These are phyloP conservation scores for Diplolepis rosae DNA, from an alignment of 2,888 invertebrate genomes.

Conservation along the genomic window DNA sequence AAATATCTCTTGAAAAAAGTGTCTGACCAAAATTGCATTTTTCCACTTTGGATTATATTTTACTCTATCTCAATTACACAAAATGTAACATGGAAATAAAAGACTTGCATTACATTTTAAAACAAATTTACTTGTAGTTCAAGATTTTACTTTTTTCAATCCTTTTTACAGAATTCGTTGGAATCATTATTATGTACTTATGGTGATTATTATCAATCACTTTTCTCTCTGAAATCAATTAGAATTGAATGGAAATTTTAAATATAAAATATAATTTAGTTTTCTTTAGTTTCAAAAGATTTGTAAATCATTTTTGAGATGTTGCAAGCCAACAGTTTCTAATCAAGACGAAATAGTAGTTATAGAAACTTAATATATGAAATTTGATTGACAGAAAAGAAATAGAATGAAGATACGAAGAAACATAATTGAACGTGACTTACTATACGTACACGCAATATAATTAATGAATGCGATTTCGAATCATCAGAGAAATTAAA, in stretches of 20 bases:
- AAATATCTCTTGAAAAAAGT: neutral
- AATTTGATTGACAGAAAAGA: neutral
- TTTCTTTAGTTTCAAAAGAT: too few species aligned
- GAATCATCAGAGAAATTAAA: neutral
- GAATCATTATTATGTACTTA: too few species aligned
- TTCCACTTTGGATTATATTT: neutral
- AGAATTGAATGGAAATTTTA: too few species aligned
- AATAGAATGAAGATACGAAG: neutral
- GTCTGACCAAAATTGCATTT: neutral
- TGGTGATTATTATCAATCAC: too few species aligned
- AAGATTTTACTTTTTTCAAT: neutral
- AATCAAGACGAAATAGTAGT: too few species aligned
- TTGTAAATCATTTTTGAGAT: too few species aligned
- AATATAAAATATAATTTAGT: too few species aligned
- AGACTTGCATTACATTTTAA: neutral
- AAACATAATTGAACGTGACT: neutral
- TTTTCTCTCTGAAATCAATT: too few species aligned
- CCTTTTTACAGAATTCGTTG: neutral
- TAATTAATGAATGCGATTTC: neutral
- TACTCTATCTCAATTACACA: neutral
- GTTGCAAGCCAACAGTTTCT: too few species aligned
- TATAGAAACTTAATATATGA: neutral
- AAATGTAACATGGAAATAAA: neutral
- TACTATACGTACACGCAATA: neutral
- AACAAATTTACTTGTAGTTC: too few species aligned